Base-by-base conservation (phyloP, 2,113 vertebrate genomes). In the Urocitellus parryii region DNA sequence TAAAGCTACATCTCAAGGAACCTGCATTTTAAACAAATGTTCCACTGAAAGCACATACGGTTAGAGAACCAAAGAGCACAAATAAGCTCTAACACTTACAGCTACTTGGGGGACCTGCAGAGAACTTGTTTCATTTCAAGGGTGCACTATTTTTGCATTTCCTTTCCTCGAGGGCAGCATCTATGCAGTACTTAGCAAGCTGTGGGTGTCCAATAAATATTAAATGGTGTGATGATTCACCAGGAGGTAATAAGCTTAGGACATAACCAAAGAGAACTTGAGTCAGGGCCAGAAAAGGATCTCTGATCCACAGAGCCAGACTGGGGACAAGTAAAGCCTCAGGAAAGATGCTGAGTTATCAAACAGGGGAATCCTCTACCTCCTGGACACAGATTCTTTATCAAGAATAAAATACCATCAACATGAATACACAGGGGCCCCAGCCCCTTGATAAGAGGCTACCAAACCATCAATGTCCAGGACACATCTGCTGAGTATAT, bases 191-290 rank as follows among this genome's bases (percentile, higher is more conserved):
- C 27, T 90, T 27, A 25, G 68, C 72, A 63, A 48, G 88, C 84
- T 5, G 81, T 67, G 56, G 90, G 96, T 37, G 42, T 53, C 80
- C 86, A 91, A 96, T 96, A 97, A 97, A 96, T 86, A 91, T 83
- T 96, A 96, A 88, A 56, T 1, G 65, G 88, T 45, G 51, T 0
- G 65, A 86, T 94, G 93, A 97, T 86, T 96, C 94, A 96, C 86
- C 48, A 12, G 45, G 63, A 94, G 84, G 42, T 13, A 51, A 74
- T 4, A 58, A 7, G 81, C 34, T 83, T 27, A 48, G 25, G 39
- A 68, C 0, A 6, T 48, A 79, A 91, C 76, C 10, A 32, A 78
- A 78, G 67, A 67, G 48, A 61, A 70, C 37, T 45, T 56, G 88
- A 95, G 45, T 29, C 4, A n/a, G 61, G 5, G 81, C 92, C 94